Percentiles rank a stretch among this genome's conserved stretches.
Conservation (phyloP, 2,888 invertebrate genomes). For the Mythimna lalbum region DNA sequence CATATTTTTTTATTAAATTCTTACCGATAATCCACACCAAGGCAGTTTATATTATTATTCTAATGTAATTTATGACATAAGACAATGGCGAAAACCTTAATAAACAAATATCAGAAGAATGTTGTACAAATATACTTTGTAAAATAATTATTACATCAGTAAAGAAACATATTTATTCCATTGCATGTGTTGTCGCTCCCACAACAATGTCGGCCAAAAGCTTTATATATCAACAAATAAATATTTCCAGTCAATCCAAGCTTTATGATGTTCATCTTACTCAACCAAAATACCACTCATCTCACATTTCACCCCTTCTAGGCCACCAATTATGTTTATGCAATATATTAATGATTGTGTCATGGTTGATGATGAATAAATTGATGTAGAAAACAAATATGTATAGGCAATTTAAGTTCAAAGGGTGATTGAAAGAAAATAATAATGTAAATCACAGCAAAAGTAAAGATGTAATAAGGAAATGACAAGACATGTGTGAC, state of each 20-base stretch:
- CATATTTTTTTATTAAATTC: conserved; percentile 21
- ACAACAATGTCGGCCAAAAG: conserved; percentile 47
- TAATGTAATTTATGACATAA: conserved; percentile 10
- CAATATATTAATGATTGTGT: conserved; percentile 30
- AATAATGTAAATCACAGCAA: conserved; percentile 27
- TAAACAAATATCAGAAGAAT: conserved; percentile 22
- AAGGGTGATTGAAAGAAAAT: conserved; percentile 30
- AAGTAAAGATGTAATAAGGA: conserved; percentile 35
- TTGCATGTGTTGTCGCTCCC: conserved; percentile 43
- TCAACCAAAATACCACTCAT: conserved; percentile 53
- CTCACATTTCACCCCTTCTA: conserved; percentile 66
- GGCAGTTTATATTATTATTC: conserved; percentile 18
- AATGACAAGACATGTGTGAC: conserved; percentile 41
- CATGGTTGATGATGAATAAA: conserved; percentile 43
- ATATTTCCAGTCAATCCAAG: conserved; percentile 45
- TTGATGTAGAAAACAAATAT: conserved; percentile 41
- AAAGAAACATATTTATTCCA: conserved; percentile 27
- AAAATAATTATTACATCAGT: conserved; percentile 20
- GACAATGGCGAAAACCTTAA: conserved; percentile 32
- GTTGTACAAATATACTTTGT: conserved; percentile 17
- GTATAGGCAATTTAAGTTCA: conserved; percentile 38
- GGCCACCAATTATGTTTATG: conserved; percentile 56
- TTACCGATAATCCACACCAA: conserved; percentile 51
- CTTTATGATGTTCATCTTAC: conserved; percentile 30
- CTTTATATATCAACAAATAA: conserved; percentile 41